These are phyloP conservation scores for Epirrhoe tristata DNA, from an alignment of 2,888 invertebrate species.

Conservation along the genomic window DNA sequence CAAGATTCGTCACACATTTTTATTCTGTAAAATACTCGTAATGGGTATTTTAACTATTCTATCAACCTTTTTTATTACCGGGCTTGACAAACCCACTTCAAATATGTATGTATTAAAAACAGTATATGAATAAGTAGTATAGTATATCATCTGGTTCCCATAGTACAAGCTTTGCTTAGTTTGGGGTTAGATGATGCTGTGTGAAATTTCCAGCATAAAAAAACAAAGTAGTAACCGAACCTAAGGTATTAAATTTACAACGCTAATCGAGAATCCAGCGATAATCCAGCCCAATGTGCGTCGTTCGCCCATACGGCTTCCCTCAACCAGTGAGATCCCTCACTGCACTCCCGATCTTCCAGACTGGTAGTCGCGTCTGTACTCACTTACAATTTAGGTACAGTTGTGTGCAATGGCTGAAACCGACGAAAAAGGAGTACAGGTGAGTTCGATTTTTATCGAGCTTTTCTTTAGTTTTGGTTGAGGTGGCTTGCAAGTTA, in stretches of 20 bases:
- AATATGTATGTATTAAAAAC: no score
- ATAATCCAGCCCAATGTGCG: conserved; percentile 44
- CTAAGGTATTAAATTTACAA: not conserved
- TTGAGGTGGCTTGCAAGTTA: not conserved
- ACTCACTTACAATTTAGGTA: conserved; percentile 20
- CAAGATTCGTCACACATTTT: no score
- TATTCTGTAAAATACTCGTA: no score
- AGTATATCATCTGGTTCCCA: no score
- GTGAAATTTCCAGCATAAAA: no score
- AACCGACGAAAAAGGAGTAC: conserved; percentile 64
- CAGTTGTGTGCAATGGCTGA: conserved; percentile 59
- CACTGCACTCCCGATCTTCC: conserved; percentile 60
- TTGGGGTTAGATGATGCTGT: no score
- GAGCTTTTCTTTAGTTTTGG: conserved; percentile 4
- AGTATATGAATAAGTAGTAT: no score
- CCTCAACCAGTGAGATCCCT: conserved; percentile 50
- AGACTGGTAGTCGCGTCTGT: conserved; percentile 47
- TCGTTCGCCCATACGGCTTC: conserved; percentile 51
- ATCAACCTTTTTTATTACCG: not conserved
- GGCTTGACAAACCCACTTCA: not conserved
- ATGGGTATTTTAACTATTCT: not conserved
- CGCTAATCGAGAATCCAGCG: conserved; percentile 34
- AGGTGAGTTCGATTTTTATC: conserved; percentile 54
- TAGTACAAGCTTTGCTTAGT: no score
- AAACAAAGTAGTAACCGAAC: no score